Evolutionary conservation across 2,888 invertebrate genomes (phyloP).

Genomic region (Actias luna): DNA sequence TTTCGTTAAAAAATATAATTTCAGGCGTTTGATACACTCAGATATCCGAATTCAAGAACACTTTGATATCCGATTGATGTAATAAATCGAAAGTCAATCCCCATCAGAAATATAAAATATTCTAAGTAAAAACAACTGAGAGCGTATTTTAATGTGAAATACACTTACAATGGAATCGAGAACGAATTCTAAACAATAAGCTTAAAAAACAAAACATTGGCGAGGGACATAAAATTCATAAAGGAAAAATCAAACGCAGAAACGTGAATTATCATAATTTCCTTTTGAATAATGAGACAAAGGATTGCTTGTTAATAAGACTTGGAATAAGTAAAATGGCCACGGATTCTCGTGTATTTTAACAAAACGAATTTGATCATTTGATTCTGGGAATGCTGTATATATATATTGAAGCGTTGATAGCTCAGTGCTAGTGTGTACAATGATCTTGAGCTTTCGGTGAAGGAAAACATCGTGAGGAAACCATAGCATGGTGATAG

Average conservation of each 20-base stretch:
- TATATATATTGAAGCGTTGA: too few relatives aligned
- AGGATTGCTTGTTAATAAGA: slow-evolving; percentile 9
- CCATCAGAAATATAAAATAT: too few relatives aligned
- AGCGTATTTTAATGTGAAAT: too few relatives aligned
- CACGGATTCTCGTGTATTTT: not conserved
- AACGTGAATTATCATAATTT: slow-evolving; percentile 7
- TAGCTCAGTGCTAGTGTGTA: too few relatives aligned
- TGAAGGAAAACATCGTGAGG: too few relatives aligned
- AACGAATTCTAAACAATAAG: not conserved
- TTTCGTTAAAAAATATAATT: too few relatives aligned
- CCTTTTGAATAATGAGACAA: slow-evolving; percentile 11
- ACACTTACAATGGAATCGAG: not conserved
- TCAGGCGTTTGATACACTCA: too few relatives aligned
- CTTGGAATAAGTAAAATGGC: not conserved
- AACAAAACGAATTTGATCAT: not conserved
- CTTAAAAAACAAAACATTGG: not conserved
- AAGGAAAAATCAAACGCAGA: slow-evolving; percentile 8
- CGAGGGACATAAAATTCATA: slow-evolving; percentile 2
- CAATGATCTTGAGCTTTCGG: too few relatives aligned
- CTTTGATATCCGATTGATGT: too few relatives aligned
- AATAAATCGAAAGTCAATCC: too few relatives aligned
- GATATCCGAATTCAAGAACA: too few relatives aligned
- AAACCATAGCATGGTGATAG: too few relatives aligned
- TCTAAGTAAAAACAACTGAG: not conserved
- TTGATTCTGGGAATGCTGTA: not conserved